Percentiles rank a stretch among this genome's conserved stretches.
phyloP scores from a whole-genome alignment of 2,797 vertebrate genomes.

The Poecile montanus region DNA sequence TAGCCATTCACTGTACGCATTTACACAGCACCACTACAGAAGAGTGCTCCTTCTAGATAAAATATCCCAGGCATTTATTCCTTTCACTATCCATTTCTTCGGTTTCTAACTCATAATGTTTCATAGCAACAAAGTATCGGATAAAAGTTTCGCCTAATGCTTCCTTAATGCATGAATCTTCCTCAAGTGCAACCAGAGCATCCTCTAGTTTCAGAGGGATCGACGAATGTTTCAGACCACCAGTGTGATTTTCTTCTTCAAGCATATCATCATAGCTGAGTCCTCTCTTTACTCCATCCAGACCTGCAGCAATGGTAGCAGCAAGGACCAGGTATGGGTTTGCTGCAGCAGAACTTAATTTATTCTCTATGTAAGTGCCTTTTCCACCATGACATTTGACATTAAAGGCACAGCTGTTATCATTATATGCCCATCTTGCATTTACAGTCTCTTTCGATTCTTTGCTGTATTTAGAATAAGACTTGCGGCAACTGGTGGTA shows the following conservation, averaged over 20 bases:
- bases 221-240: constrained; percentile 67
- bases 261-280: constrained; percentile 70
- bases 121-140: constrained; percentile 93
- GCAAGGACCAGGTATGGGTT: constrained; percentile 92
- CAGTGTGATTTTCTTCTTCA: constrained; percentile 67
- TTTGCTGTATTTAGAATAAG: constrained; percentile 80
- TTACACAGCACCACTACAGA: constrained; percentile 19
- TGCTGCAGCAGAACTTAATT: constrained; percentile 89
- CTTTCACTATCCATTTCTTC: constrained; percentile 88
- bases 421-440: constrained; percentile 86
- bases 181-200: constrained; percentile 82
- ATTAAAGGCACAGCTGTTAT: constrained; percentile 91
- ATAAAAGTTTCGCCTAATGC: constrained; percentile 89
- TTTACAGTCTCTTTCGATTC: constrained; percentile 81
- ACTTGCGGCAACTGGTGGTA: constrained; percentile 83
- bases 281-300: constrained; percentile 86
- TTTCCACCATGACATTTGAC: constrained; percentile 87
- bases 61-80: constrained; percentile 93
- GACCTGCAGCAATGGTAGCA: constrained; percentile 88
- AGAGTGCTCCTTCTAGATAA: constrained; percentile 79
- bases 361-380: constrained; percentile 88
- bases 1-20: background rate
- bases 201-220: constrained; percentile 90
- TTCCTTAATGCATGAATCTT: constrained; percentile 83
- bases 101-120: constrained; percentile 91